phyloP scores from a whole-genome alignment of 1,140 invertebrate species.

The Euura saliciscinereae region DNA sequence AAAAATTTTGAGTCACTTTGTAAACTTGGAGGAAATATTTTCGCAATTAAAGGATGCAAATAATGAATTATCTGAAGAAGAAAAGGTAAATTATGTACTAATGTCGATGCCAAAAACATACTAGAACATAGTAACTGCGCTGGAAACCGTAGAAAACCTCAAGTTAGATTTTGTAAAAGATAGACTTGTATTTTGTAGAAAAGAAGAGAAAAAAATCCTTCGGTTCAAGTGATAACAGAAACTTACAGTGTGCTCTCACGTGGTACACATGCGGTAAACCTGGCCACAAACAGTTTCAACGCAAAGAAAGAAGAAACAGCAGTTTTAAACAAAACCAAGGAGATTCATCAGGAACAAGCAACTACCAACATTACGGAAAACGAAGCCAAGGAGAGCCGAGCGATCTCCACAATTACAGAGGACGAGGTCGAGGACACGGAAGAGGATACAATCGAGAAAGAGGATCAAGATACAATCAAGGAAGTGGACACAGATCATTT shows the following conservation, averaged over 20 bases:
- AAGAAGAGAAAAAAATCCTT: not conserved
- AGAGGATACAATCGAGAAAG: not conserved
- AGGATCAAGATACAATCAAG: constrained; percentile 1
- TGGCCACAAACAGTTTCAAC: too few relatives aligned
- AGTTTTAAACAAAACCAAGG: too few relatives aligned
- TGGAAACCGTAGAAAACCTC: constrained; percentile 10
- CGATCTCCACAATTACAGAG: not conserved
- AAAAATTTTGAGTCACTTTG: constrained; percentile 4
- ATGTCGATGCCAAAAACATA: constrained; percentile 18
- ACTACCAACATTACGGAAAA: not conserved
- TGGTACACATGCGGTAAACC: too few relatives aligned
- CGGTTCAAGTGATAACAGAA: not conserved
- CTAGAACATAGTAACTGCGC: constrained; percentile 10
- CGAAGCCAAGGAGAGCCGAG: not conserved
- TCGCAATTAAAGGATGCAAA: constrained; percentile 3
- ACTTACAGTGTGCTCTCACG: not conserved
- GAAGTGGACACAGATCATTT: not conserved
- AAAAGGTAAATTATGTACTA: constrained; percentile 9
- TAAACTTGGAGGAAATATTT: constrained; percentile 11
- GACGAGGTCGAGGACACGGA: not conserved
- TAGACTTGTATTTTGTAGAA: not conserved
- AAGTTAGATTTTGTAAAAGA: not conserved
- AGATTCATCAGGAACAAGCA: too few relatives aligned
- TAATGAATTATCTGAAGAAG: constrained; percentile 10
- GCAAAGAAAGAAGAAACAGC: too few relatives aligned